phyloP scores from a whole-genome alignment of 1,140 invertebrate genomes.

The Microplitis demolitor region DNA sequence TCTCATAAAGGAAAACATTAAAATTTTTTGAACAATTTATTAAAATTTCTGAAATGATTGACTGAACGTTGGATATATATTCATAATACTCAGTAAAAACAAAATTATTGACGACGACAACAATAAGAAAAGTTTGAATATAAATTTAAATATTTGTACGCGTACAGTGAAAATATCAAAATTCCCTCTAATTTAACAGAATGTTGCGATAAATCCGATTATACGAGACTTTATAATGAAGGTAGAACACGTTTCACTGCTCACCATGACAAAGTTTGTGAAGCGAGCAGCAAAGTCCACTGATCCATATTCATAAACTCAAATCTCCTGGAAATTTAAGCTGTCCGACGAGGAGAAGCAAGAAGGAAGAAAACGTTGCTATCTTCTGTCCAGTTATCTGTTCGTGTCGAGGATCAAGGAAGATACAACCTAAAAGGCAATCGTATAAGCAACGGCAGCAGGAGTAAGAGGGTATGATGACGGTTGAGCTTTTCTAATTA shows the following conservation, averaged over 20 bases:
- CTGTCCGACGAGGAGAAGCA: not conserved
- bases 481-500: not conserved
- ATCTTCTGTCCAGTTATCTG: not conserved
- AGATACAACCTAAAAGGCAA: not conserved
- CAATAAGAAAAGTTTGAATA: too few species aligned
- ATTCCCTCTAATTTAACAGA: not conserved
- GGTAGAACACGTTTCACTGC: slow-evolving; percentile 13
- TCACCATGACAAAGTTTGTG: slow-evolving; percentile 16
- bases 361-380: not conserved
- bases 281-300: slow-evolving; percentile 10
- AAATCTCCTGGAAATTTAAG: slow-evolving; percentile 19
- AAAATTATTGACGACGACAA: too few species aligned
- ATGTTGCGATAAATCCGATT: not conserved
- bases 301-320: slow-evolving; percentile 22
- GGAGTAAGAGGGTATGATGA: not conserved
- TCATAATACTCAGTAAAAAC: too few species aligned
- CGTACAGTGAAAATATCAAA: not conserved
- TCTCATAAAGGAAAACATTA: too few species aligned
- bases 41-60: too few species aligned
- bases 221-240: not conserved
- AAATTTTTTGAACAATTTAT: too few species aligned
- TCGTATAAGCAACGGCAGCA: not conserved
- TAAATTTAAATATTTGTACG: too few species aligned
- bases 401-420: too few species aligned
- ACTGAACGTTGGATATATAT: too few species aligned